Evolutionary conservation across 2,797 vertebrate species (phyloP).

Genomic region (Lacerta bilineata): DNA sequence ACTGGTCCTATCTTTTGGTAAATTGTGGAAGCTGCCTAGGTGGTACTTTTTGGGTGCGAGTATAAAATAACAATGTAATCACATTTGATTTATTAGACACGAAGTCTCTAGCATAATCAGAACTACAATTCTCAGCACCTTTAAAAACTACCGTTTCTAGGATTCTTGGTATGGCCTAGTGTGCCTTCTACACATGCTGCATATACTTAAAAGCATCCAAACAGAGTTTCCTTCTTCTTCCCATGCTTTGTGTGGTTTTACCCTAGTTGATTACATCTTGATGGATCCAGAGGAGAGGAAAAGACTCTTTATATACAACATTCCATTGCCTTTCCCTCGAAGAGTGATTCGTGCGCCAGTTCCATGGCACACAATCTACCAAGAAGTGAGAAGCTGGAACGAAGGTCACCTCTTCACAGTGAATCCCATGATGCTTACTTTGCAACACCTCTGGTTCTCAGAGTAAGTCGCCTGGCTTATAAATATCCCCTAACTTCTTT

Average conservation of each 20-base stretch:
- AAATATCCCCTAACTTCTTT: too few relatives aligned
- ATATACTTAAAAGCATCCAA: too few relatives aligned
- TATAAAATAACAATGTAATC: neutral
- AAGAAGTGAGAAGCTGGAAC: constrained; percentile 81
- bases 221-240: constrained; percentile 31
- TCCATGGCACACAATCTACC: constrained; percentile 85
- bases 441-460: constrained; percentile 88
- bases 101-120: neutral
- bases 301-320: constrained; percentile 84
- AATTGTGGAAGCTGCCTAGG: neutral
- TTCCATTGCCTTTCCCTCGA: constrained; percentile 82
- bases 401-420: constrained; percentile 84
- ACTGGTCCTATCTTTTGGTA: neutral
- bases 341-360: constrained; percentile 88
- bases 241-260: neutral
- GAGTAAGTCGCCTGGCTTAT: constrained; percentile 78
- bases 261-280: constrained; percentile 92
- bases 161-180: too few relatives aligned
- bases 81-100: neutral
- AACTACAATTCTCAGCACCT: too few relatives aligned
- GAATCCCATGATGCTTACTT: constrained; percentile 83
- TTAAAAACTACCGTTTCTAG: too few relatives aligned
- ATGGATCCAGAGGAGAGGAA: constrained; percentile 86
- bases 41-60: too few relatives aligned
- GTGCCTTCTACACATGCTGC: too few relatives aligned